Conservation (phyloP, 2,113 vertebrate genomes). For the Lampris incognitus region DNA sequence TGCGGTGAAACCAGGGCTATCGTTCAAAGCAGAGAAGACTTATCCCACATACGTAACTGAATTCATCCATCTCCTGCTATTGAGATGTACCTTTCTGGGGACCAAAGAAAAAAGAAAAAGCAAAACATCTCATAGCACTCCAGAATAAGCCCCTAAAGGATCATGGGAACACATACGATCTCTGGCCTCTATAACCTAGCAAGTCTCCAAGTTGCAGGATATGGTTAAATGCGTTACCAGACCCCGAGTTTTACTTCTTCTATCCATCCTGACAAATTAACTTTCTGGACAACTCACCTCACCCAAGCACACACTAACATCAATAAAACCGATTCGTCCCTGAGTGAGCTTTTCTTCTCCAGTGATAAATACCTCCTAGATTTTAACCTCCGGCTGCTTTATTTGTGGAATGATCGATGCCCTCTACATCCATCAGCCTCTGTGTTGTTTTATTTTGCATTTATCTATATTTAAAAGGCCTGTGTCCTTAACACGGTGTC, state of each 20-base stretch:
- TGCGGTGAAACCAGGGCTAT: conserved; percentile 11
- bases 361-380: conserved; percentile 11
- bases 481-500: conserved; percentile 48
- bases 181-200: conserved; percentile 7
- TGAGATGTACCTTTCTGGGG: conserved; percentile 29
- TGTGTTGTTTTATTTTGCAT: conserved; percentile 44
- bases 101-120: conserved; percentile 48
- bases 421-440: conserved; percentile 37
- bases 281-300: conserved; percentile 37
- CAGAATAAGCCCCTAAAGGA: conserved; percentile 44
- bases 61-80: conserved; percentile 56
- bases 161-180: conserved; percentile 31
- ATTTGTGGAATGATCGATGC: conserved; percentile 43
- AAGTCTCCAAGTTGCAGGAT: conserved; percentile 15
- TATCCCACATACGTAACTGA: conserved; percentile 37
- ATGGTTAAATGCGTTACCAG: not conserved
- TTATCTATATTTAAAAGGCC: conserved; percentile 47
- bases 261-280: conserved; percentile 18
- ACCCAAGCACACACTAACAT: conserved; percentile 18
- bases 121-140: conserved; percentile 30
- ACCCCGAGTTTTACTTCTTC: conserved; percentile 9
- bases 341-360: conserved; percentile 2
- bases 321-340: conserved; percentile 15
- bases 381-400: conserved; percentile 34
- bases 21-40: conserved; percentile 49